Conservation (phyloP, 2,113 vertebrate species). For the Chrysochloris asiatica region DNA sequence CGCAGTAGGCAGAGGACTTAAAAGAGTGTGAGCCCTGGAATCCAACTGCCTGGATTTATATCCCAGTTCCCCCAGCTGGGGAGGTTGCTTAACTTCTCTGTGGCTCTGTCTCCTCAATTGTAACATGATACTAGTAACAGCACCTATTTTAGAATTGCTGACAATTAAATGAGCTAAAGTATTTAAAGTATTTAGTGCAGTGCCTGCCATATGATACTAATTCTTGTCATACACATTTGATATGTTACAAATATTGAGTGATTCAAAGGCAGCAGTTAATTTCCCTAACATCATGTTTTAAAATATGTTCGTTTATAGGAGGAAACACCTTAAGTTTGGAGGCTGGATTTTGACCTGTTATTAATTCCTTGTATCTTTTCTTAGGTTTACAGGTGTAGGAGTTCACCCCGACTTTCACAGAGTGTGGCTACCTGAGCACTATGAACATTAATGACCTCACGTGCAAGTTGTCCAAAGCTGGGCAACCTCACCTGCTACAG, state of each 20-base stretch:
- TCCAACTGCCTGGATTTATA: neutral
- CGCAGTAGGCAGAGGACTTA: neutral
- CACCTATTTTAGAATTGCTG: neutral
- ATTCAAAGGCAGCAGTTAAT: neutral
- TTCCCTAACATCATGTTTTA: neutral
- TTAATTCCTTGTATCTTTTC: constrained; percentile 38
- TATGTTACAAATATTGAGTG: neutral
- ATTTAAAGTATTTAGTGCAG: neutral
- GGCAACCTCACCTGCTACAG: constrained; percentile 90
- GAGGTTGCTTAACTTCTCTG: neutral
- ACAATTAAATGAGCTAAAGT: neutral
- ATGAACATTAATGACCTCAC: constrained; percentile 84
- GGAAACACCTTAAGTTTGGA: neutral
- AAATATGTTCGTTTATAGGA: neutral
- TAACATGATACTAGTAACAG: neutral
- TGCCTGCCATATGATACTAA: neutral
- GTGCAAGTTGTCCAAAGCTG: constrained; percentile 82
- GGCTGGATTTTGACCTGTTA: neutral
- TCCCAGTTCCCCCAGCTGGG: neutral
- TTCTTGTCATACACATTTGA: neutral
- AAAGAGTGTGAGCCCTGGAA: neutral
- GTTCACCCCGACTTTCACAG: neutral
- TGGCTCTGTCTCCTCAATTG: neutral
- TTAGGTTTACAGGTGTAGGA: neutral
- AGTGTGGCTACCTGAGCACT: neutral